Percentiles rank a stretch among this genome's conserved stretches.
phyloP scores from a whole-genome alignment of 2,113 vertebrate species.

The Eurystomus gularis region DNA sequence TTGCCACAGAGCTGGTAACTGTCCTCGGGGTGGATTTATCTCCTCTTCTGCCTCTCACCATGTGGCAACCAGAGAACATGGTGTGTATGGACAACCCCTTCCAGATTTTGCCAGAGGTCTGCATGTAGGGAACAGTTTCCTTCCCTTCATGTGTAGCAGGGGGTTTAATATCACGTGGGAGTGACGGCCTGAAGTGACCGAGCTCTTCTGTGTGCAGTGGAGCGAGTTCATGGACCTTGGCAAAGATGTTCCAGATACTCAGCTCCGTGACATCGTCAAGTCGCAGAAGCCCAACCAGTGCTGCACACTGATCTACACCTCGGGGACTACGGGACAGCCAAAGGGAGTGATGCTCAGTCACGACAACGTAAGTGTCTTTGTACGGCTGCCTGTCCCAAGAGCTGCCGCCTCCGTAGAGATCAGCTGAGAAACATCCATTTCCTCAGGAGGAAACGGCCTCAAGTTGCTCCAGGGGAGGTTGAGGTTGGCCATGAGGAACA shows the following conservation, averaged over 20 bases:
- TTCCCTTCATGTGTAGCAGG: not conserved
- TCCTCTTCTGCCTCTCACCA: not conserved
- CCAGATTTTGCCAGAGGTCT: not conserved
- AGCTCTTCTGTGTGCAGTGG: constrained; percentile 79
- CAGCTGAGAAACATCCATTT: too few species aligned
- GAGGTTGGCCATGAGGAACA: not conserved
- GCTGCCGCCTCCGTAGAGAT: fast-evolving
- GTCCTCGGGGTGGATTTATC: not conserved
- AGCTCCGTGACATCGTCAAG: constrained; percentile 75
- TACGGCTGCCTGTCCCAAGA: too few species aligned
- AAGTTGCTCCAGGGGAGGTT: not conserved
- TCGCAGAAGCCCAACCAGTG: constrained; percentile 91
- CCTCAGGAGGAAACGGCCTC: not conserved
- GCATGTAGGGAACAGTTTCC: not conserved
- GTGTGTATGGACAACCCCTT: not conserved
- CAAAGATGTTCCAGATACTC: constrained; percentile 61
- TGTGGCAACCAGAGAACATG: not conserved
- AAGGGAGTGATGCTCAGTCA: constrained; percentile 97
- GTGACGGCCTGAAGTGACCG: fast-evolving
- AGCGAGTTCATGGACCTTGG: constrained; percentile 87
- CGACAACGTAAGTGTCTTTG: constrained; percentile 85
- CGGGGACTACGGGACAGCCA: constrained; percentile 87
- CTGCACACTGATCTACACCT: constrained; percentile 91
- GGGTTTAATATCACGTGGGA: not conserved
- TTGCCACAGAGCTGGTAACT: not conserved